These are phyloP conservation scores for Tetrax tetrax DNA, from an alignment of 2,113 vertebrate genomes.

Conservation along the genomic window DNA sequence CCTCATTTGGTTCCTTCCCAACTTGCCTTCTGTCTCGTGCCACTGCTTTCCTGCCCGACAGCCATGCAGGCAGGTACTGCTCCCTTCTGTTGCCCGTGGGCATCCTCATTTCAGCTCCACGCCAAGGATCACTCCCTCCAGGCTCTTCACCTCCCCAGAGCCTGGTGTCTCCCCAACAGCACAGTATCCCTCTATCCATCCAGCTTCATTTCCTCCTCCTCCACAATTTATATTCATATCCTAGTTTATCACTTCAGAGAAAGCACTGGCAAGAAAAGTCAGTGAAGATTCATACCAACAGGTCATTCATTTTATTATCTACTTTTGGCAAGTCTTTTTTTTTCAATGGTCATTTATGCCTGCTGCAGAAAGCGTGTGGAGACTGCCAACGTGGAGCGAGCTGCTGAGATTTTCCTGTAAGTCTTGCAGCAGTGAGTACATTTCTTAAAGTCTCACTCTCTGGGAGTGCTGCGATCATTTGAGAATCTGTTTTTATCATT, in stretches of 20 bases:
- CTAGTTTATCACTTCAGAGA: not conserved
- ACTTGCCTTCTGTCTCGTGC: not conserved
- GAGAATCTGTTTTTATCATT: not conserved
- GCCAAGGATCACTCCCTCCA: not conserved
- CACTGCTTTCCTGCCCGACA: not conserved
- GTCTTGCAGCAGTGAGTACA: rapidly evolving
- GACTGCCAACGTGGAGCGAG: not conserved
- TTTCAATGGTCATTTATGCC: not conserved
- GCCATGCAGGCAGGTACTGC: not conserved
- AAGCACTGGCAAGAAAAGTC: not conserved
- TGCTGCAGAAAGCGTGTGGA: not conserved
- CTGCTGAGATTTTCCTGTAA: not conserved
- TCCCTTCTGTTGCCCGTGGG: not conserved
- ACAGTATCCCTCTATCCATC: not conserved
- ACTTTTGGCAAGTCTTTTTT: not conserved
- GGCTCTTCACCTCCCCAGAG: not conserved
- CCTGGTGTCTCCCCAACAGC: not conserved
- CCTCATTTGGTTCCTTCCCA: not conserved
- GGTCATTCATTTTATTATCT: not conserved
- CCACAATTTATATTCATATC: not conserved
- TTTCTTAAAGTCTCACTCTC: not conserved
- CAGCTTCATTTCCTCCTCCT: not conserved
- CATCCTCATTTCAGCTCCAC: not conserved
- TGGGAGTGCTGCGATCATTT: not conserved
- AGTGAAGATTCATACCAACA: not conserved